These are phyloP conservation scores for Agapornis roseicollis DNA, from an alignment of 2,113 vertebrate genomes.

Conservation along the genomic window DNA sequence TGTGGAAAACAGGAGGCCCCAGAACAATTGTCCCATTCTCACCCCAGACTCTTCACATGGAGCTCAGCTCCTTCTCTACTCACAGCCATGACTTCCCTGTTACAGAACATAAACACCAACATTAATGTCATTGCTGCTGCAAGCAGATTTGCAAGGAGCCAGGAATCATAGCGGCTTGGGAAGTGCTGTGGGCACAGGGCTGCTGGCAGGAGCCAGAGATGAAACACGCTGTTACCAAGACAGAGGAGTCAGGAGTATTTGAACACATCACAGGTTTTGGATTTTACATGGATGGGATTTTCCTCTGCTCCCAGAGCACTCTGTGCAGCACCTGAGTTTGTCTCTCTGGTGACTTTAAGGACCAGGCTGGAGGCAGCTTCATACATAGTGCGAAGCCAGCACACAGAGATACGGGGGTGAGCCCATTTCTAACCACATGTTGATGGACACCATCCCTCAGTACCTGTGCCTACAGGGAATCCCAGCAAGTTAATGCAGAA, in stretches of 20 bases:
- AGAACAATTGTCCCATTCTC: background rate
- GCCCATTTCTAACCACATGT: accelerated
- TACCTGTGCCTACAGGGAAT: accelerated
- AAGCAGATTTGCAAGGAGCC: background rate
- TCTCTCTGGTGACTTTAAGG: accelerated
- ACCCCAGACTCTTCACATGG: accelerated
- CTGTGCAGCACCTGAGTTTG: accelerated
- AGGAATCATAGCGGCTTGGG: background rate
- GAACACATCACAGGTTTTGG: accelerated
- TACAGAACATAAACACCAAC: background rate
- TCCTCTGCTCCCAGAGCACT: background rate
- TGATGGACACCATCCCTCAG: accelerated
- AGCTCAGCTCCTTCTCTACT: background rate
- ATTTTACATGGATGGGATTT: background rate
- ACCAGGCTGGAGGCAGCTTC: background rate
- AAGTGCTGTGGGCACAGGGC: background rate
- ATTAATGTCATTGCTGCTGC: accelerated
- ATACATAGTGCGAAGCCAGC: background rate
- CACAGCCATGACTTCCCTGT: background rate
- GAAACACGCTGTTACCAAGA: accelerated
- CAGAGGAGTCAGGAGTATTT: accelerated
- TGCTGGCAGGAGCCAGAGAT: accelerated
- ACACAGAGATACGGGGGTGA: background rate
- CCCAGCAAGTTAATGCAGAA: background rate
- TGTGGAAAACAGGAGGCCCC: background rate